A percentile compares a stretch with the other conserved stretches of the same genome.
Evolutionary conservation across 1,140 invertebrate species (phyloP).

Genomic region (Teleogryllus occipitalis): DNA sequence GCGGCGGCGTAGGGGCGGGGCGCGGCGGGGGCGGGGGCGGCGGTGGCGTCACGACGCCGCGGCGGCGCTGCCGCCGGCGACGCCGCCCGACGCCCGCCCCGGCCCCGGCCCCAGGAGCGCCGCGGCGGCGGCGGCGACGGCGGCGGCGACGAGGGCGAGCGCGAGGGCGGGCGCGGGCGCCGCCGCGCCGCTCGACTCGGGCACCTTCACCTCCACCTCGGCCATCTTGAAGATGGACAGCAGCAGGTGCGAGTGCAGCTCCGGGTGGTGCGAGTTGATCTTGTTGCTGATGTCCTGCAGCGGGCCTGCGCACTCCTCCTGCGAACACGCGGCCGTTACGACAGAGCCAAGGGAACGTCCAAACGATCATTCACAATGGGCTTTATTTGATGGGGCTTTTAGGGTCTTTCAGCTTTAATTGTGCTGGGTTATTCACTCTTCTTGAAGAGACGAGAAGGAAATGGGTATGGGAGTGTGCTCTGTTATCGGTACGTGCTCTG

Average conservation of each 20-base stretch:
- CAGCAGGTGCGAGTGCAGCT: conserved; percentile 73
- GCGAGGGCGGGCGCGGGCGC: neutral
- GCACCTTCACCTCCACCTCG: conserved; percentile 68
- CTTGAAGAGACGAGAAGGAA: too few species aligned
- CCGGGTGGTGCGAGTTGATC: conserved; percentile 73
- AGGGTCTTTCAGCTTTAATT: too few species aligned
- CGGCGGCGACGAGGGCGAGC: neutral
- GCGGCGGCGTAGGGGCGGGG: neutral
- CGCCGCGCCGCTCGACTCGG: conserved; percentile 26
- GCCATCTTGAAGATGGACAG: conserved; percentile 86
- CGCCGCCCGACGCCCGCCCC: neutral
- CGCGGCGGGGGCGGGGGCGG: neutral
- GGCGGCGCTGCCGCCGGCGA: neutral
- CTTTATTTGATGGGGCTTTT: too few species aligned
- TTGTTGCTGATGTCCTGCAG: conserved; percentile 69
- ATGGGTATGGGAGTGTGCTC: too few species aligned
- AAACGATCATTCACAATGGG: too few species aligned
- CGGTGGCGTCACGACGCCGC: neutral
- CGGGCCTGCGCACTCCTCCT: conserved; percentile 76
- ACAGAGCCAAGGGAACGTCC: neutral
- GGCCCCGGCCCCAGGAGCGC: neutral
- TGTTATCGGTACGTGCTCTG: too few species aligned
- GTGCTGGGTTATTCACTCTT: too few species aligned
- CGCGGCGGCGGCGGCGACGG: neutral
- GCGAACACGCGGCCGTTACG: conserved; percentile 34